These are phyloP conservation scores for Lepidocyrtoides sp. DNA, from an alignment of 2,888 invertebrate genomes.

Conservation along the genomic window DNA sequence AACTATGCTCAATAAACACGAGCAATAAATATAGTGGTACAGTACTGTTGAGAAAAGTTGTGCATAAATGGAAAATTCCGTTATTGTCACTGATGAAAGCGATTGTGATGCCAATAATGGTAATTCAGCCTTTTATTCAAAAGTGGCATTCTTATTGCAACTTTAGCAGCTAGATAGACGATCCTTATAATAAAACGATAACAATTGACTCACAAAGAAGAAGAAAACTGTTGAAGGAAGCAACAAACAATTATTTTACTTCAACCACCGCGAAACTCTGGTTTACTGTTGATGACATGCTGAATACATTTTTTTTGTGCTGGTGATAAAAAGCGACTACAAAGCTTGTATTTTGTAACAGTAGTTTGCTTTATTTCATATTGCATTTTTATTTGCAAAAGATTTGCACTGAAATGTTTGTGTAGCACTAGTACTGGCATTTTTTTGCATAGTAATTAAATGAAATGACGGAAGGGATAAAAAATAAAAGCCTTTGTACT, in stretches of 20 bases:
- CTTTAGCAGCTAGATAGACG: too few species aligned
- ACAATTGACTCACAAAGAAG: constrained; percentile 7
- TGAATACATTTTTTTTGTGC: constrained; percentile 52
- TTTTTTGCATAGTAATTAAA: constrained; percentile 25
- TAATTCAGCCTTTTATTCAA: background rate
- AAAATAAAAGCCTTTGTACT: background rate
- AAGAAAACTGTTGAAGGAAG: constrained; percentile 22
- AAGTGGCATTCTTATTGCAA: too few species aligned
- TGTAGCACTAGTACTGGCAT: background rate
- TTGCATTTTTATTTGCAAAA: background rate
- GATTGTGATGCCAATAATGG: background rate
- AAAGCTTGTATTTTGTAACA: constrained; percentile 44
- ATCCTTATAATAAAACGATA: background rate
- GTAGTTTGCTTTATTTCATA: background rate
- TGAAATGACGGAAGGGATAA: constrained; percentile 36
- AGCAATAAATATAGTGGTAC: too few species aligned
- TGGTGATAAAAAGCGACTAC: background rate
- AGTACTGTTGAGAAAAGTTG: background rate
- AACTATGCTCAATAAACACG: too few species aligned
- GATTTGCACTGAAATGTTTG: background rate
- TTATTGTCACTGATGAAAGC: background rate
- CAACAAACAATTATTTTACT: constrained; percentile 40
- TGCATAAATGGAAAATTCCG: background rate
- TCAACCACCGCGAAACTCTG: background rate
- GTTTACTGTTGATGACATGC: constrained; percentile 68